Evolutionary conservation across 2,113 vertebrate species (phyloP), one percentile per base, ranked within the genome.

Genomic region (Chaetodon trifascialis): DNA sequence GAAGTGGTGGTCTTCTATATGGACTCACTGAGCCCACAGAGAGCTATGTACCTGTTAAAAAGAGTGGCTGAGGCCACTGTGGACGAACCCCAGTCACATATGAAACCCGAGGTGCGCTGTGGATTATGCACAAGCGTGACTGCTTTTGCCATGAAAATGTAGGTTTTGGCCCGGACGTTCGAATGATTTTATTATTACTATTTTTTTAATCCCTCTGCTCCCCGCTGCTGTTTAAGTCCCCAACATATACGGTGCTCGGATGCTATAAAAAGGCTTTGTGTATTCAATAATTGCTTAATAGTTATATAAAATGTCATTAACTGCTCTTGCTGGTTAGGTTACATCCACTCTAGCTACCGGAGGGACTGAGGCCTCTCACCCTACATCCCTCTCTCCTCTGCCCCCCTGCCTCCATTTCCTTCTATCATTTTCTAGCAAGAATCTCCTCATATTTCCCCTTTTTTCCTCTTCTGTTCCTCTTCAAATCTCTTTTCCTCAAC

Each of bases 111-210:
- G 94, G 95, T 95, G 94, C 88, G 91, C 95, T 93, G 95, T 91
- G 95, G 95, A 96, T 97, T 96, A 96, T 94, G 95, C 95, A 95
- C 95, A 94, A 94, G 94, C 95, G 91, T 90, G 94, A 95, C 95
- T 94, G 86, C 95, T 96, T 94, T 91, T 90, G 95, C 96, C 96
- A 97, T 68, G 94, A 96, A 96, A 97, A 96, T 97, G 97, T 98
- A 96, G 96, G 94, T 96, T 96, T 97, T 98, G 97, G 97, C 97
- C 94, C 87, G 23, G 59, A 81, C 69, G 74, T 90, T 91, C 85
- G 56, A 94, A 75, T 83, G 83, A 91, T 90, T 89, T 91, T 84
- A 87, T 92, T 90, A 87, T 91, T 79, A 79, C 60, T 91, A 91
- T 94, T 94, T 83, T 80, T 85, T 64, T 81, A 72, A 88, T 82